Evolutionary conservation across 2,888 invertebrate genomes (phyloP), one percentile per base, ranked within the genome.

Genomic region (Anorthoa munda): DNA sequence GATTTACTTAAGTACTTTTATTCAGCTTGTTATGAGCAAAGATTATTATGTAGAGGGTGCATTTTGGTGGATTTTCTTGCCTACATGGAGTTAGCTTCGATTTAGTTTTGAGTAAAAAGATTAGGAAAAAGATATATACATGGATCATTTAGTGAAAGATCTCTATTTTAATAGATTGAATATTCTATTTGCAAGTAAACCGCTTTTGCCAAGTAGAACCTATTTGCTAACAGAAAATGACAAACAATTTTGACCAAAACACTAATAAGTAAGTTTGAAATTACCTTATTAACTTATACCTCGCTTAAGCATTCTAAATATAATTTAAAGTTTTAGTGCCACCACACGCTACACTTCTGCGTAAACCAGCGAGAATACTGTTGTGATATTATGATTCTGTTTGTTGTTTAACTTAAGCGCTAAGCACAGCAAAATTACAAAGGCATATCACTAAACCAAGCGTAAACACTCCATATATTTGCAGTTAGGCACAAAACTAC

Each of bases 1-100:
- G 90, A 91, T 91, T 91, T 88, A 89, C 90, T 90, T 87, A 87
- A 89, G 89, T 85, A 91, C 90, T 90, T 92, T 90, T 88, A 88
- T 88, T 87, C 87, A 82, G 83, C 79, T 83, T 81, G 84, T 86
- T 86, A 87, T 77, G 53, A 77, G 39, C 86, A 90, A 79, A 90
- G 92, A 93, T 58, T 80, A 81, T 61, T 17, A 48, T 48, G 66
- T 39, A 77, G 73, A 67, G 21, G 46, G 58, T 53, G 7, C 45
- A 66, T 46, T 45, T 67, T 45, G n/a, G 55, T n/a, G 2, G 13
- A 21, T 67, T 56, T 77, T 61, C 67, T 9, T 77, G 51, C 63
- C 77, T 83, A 78, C 48, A 46, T 17, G 7, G n/a, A 48, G 23
- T 55, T 23, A 17, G 18, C 1, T 18, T 56, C 50, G 0, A 50